These are phyloP conservation scores for Ectemnius lituratus DNA, from an alignment of 2,888 invertebrate species.

Conservation along the genomic window DNA sequence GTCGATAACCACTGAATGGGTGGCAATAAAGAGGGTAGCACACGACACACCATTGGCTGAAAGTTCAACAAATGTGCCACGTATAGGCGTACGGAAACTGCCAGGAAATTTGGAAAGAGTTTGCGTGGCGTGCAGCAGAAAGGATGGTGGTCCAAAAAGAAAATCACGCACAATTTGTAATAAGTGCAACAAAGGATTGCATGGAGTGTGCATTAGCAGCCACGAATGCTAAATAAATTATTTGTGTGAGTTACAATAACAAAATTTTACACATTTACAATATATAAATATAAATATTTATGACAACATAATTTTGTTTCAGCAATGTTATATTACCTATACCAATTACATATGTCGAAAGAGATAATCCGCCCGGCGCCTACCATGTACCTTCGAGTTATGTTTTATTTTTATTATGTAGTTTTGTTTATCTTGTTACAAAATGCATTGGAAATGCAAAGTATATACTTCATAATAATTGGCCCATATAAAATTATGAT, in stretches of 20 bases:
- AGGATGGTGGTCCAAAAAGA: conserved; percentile 35
- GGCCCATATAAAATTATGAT: conserved; percentile 38
- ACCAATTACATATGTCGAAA: conserved; percentile 36
- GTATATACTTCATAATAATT: conserved; percentile 37
- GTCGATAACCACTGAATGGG: conserved; percentile 34
- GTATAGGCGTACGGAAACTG: conserved; percentile 32
- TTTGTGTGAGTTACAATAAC: conserved; percentile 30
- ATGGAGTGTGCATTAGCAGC: conserved; percentile 35
- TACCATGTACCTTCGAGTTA: conserved; percentile 43
- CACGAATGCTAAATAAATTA: conserved; percentile 40
- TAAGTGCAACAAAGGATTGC: conserved; percentile 37
- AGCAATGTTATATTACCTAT: conserved; percentile 44
- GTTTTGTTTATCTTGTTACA: conserved; percentile 40
- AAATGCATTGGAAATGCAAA: conserved; percentile 40
- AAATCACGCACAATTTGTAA: conserved; percentile 42
- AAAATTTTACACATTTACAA: conserved; percentile 39
- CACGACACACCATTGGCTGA: conserved; percentile 16
- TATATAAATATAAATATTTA: conserved; percentile 31
- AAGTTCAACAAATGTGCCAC: conserved; percentile 14
- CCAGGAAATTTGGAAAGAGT: conserved; percentile 45
- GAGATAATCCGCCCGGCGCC: conserved; percentile 43
- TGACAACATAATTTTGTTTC: conserved; percentile 43
- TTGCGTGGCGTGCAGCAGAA: conserved; percentile 38
- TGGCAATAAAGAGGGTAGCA: conserved; percentile 24
- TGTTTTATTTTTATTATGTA: conserved; percentile 38